phyloP scores from a whole-genome alignment of 92 coral and sea anemone genomes.

The Parazoanthus darwini region DNA sequence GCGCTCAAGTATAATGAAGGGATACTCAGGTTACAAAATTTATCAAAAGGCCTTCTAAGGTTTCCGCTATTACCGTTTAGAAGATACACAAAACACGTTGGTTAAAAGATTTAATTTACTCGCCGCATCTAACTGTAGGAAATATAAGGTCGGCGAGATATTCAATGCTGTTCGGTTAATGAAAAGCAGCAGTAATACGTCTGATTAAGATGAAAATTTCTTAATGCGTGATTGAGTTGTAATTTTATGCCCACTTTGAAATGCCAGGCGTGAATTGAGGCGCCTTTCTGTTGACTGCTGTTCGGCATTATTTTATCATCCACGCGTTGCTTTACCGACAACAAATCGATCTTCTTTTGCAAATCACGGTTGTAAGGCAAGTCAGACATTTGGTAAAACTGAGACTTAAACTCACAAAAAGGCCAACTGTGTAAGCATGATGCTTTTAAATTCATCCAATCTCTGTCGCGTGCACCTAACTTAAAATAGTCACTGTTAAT shows the following conservation, averaged over 20 bases:
- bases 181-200: background rate
- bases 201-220: conserved; percentile 22
- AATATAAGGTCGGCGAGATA: conserved; percentile 7
- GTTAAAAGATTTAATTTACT: conserved; percentile 76
- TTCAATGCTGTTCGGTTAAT: conserved; percentile 6
- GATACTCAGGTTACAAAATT: conserved; percentile 93
- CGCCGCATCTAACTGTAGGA: conserved; percentile 41
- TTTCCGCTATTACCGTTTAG: conserved; percentile 94
- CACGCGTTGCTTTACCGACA: background rate
- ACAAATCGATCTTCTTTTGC: conserved; percentile 2
- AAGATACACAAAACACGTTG: conserved; percentile 87
- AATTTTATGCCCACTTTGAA: conserved; percentile 40
- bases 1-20: conserved; percentile 76
- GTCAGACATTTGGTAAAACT: conserved; percentile 50
- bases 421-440: conserved; percentile 86
- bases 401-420: conserved; percentile 42
- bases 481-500: conserved; percentile 83
- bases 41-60: conserved; percentile 82
- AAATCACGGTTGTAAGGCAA: conserved; percentile 51
- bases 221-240: conserved; percentile 45
- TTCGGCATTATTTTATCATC: conserved; percentile 4
- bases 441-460: conserved; percentile 65
- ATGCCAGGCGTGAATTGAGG: conserved; percentile 38
- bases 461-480: conserved; percentile 63
- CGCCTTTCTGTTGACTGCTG: conserved; percentile 31